Percentiles rank a stretch among this genome's conserved stretches.
phyloP scores from a whole-genome alignment of 2,888 invertebrate species.

The Andrena dorsata region DNA sequence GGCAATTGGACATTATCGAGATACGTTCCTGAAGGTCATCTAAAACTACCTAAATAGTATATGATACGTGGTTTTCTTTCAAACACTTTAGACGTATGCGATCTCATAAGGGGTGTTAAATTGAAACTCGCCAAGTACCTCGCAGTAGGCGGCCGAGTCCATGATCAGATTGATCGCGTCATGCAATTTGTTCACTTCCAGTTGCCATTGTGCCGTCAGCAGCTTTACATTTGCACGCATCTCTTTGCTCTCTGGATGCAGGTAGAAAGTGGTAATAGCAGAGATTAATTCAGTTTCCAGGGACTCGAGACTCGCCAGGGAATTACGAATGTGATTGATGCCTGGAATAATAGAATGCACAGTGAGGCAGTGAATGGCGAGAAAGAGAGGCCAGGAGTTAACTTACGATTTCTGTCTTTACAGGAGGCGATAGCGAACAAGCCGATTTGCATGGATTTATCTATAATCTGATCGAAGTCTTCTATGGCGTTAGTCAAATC shows the following conservation, averaged over 20 bases:
- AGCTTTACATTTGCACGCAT: constrained; percentile 86
- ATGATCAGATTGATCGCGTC: constrained; percentile 88
- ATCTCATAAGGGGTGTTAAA: neutral
- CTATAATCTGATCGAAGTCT: constrained; percentile 89
- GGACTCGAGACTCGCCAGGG: constrained; percentile 89
- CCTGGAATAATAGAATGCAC: constrained; percentile 83
- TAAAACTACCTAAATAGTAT: constrained; percentile 76
- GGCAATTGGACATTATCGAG: constrained; percentile 76
- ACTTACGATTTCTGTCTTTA: constrained; percentile 85
- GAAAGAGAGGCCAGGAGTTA: constrained; percentile 16
- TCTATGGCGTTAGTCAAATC: constrained; percentile 87
- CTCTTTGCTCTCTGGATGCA: constrained; percentile 85
- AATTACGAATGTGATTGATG: constrained; percentile 87
- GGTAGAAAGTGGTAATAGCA: constrained; percentile 85
- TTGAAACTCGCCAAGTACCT: constrained; percentile 84
- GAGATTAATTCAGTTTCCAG: constrained; percentile 89
- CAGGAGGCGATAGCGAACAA: constrained; percentile 89
- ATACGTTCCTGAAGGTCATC: constrained; percentile 81
- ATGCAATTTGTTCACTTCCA: constrained; percentile 87
- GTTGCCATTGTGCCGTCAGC: constrained; percentile 87
- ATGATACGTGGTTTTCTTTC: constrained; percentile 18
- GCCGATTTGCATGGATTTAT: constrained; percentile 89
- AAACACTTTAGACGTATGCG: constrained; percentile 13
- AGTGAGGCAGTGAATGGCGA: neutral
- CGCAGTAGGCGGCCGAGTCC: constrained; percentile 89